Conservation (phyloP, 2,113 vertebrate genomes). For the Phalacrocorax pelagicus region DNA sequence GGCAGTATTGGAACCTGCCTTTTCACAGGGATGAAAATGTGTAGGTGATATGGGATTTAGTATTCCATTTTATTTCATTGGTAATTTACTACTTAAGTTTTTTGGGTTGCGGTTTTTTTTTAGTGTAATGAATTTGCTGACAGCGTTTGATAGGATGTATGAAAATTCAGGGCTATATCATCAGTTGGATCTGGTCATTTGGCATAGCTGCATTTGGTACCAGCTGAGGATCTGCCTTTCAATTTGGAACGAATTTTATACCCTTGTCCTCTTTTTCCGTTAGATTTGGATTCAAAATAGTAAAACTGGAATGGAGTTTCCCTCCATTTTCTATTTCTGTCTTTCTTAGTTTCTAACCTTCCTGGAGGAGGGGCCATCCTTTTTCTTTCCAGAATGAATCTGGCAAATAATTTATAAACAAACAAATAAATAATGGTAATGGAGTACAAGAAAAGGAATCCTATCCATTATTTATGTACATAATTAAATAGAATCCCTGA, state of each 20-base stretch:
- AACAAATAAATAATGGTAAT: background rate
- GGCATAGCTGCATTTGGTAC: background rate
- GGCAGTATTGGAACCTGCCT: background rate
- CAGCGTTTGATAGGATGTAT: background rate
- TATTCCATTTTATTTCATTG: background rate
- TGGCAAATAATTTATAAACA: background rate
- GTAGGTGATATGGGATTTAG: background rate
- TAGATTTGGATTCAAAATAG: background rate
- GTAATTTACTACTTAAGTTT: background rate
- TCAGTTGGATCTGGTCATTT: background rate
- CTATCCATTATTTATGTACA: background rate
- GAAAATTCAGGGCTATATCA: background rate
- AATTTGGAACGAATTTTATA: background rate
- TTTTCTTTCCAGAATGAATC: background rate
- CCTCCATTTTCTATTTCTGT: background rate
- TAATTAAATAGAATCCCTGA: background rate
- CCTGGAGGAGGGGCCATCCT: background rate
- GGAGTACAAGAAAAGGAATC: background rate
- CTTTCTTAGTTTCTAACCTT: background rate
- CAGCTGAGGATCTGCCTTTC: slow-evolving; percentile 7
- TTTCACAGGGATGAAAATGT: background rate
- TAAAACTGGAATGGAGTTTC: background rate
- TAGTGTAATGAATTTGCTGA: background rate
- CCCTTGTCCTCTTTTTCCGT: background rate
- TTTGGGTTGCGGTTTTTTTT: background rate